Base-by-base conservation (phyloP, 2,888 invertebrate genomes). In the Helleia helle region DNA sequence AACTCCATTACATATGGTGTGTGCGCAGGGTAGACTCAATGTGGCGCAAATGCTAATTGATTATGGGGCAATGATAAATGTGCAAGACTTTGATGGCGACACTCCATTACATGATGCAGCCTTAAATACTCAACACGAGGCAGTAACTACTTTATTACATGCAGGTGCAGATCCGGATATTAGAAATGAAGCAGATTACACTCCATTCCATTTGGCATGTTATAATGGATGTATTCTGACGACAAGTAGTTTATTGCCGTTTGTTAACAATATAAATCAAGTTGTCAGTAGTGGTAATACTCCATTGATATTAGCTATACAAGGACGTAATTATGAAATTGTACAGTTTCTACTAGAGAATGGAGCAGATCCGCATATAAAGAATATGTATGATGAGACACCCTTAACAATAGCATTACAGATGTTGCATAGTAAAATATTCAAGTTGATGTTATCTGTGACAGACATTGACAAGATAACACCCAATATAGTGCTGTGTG, bases 21-120 rank as follows among this genome's bases (percentile, higher is more conserved):
- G 75, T 52, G 55, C 63, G 8, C 76, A 77, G 50, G 86, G 85
- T 3, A 65, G 71, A 49, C 50, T 68, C 24, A 71, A 79, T 31
- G 56, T 74, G 12, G 67, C 79, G 11, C 69, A 81, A 40, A 44
- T 81, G 12, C 55, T 86, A 24, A 52, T 86, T 44, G 58, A 79
- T 8, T 66, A 79, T 58, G 77, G 75, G 15, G 81, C 85, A 7
- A 61, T 71, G 11, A 53, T 83, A 41, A 61, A 85, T 56, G 71
- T 74, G 3, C 75, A 75, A 52, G 86, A 86, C 50, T 83, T 75
- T 61, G 84, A 86, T 57, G 83, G 84, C 9, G 85, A 86, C 36
- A 83, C 84, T 22, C 77, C 86, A 4, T 51, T 86, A 38, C 86
- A 85, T 55, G 80, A 84, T 54, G 79, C 85, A 11, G 74, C 75